A percentile compares a stretch with the other conserved stretches of the same genome.
These are phyloP conservation scores for Eilema griseolum DNA, from an alignment of 2,888 invertebrate genomes.

Conservation along the genomic window DNA sequence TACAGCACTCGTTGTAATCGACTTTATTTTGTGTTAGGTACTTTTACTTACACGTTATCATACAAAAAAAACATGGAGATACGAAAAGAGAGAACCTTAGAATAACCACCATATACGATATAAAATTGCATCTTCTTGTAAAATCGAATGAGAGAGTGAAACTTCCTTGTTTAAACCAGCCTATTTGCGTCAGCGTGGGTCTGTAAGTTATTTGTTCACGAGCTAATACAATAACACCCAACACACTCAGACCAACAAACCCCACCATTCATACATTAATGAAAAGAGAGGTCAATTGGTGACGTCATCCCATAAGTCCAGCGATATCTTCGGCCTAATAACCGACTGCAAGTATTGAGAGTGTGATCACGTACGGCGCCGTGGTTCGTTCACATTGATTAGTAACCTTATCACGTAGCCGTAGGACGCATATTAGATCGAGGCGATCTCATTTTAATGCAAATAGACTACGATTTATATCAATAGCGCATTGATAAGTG, in stretches of 20 bases:
- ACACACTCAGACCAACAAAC: not conserved
- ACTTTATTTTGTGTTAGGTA: too few relatives aligned
- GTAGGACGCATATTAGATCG: constrained; percentile 14
- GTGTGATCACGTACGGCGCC: constrained; percentile 13
- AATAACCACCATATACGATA: too few relatives aligned
- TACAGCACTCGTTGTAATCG: too few relatives aligned
- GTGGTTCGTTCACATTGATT: constrained; percentile 4
- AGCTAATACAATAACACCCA: not conserved
- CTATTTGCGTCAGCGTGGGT: not conserved
- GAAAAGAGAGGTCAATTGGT: constrained; percentile 7
- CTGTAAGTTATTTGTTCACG: not conserved
- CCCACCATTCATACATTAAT: not conserved
- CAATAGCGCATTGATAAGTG: constrained; percentile 36
- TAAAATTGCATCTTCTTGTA: too few relatives aligned
- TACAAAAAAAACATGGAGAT: too few relatives aligned
- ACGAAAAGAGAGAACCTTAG: too few relatives aligned
- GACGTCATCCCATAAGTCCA: constrained; percentile 8
- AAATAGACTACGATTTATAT: constrained; percentile 36
- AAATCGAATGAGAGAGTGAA: too few relatives aligned
- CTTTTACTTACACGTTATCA: too few relatives aligned
- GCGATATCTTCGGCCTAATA: constrained; percentile 2
- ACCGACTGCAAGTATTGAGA: constrained; percentile 8
- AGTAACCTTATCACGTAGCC: constrained; percentile 23
- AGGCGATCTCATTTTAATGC: constrained; percentile 29
- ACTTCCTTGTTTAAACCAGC: not conserved